Evolutionary conservation across 2,797 vertebrate species (phyloP).

Genomic region (Sylvia borin): DNA sequence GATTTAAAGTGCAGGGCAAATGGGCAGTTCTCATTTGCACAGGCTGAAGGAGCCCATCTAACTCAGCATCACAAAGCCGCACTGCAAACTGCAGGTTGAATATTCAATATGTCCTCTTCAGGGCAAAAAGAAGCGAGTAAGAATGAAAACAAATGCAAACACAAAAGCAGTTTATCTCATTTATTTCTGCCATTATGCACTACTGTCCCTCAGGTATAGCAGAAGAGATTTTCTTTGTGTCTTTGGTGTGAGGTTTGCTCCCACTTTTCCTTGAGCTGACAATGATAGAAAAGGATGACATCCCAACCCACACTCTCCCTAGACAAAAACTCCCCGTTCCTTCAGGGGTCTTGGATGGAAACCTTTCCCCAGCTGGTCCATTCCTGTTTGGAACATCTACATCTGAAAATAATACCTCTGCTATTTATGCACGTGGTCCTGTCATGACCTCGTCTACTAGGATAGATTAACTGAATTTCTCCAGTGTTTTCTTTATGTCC

Average conservation of each 20-base stretch:
- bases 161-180: neutral
- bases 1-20: neutral
- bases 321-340: neutral
- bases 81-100: neutral
- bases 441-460: constrained; percentile 70
- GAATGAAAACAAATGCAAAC: neutral
- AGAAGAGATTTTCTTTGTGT: neutral
- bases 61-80: neutral
- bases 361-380: constrained; percentile 20
- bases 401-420: constrained; percentile 72
- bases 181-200: neutral
- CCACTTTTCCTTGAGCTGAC: neutral
- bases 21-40: rapidly evolving
- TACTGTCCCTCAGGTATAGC: neutral
- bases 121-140: neutral
- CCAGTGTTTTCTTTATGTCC: constrained; percentile 71
- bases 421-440: constrained; percentile 74
- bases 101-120: neutral
- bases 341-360: neutral
- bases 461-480: constrained; percentile 72
- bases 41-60: neutral
- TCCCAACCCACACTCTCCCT: neutral
- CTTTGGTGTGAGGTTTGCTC: neutral
- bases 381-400: constrained; percentile 59
- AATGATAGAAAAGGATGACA: neutral